Conservation (phyloP, 2,113 vertebrate genomes). For the Ahaetulla prasina region DNA sequence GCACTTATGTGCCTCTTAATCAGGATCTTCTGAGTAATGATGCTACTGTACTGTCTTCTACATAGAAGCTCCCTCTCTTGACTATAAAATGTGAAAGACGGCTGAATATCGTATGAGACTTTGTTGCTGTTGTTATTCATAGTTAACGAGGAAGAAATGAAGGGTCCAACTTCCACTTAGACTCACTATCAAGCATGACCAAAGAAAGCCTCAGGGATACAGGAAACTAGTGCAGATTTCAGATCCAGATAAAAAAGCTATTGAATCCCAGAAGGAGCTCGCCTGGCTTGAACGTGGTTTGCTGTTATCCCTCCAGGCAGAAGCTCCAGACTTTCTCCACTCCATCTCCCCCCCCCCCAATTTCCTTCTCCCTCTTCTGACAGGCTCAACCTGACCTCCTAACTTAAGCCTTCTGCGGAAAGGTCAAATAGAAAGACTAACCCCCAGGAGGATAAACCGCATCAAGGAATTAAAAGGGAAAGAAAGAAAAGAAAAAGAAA, state of each 20-base stretch:
- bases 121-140: neutral
- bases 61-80: neutral
- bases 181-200: neutral
- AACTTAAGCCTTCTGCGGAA: constrained; percentile 15
- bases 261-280: neutral
- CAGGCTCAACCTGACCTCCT: constrained; percentile 1
- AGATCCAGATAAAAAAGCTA: neutral
- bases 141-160: neutral
- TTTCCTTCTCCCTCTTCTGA: neutral
- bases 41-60: neutral
- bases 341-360: neutral
- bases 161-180: neutral
- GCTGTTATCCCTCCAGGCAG: neutral
- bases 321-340: neutral
- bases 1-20: neutral
- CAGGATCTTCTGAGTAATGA: neutral
- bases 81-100: neutral
- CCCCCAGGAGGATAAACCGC: constrained; percentile 11
- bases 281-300: too few relatives aligned
- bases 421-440: neutral
- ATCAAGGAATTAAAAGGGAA: neutral
- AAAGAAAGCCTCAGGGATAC: neutral
- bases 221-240: neutral
- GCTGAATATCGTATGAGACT: neutral
- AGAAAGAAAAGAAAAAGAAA: neutral